Conservation (phyloP, 1,140 invertebrate genomes). For the Lucilia sericata region DNA sequence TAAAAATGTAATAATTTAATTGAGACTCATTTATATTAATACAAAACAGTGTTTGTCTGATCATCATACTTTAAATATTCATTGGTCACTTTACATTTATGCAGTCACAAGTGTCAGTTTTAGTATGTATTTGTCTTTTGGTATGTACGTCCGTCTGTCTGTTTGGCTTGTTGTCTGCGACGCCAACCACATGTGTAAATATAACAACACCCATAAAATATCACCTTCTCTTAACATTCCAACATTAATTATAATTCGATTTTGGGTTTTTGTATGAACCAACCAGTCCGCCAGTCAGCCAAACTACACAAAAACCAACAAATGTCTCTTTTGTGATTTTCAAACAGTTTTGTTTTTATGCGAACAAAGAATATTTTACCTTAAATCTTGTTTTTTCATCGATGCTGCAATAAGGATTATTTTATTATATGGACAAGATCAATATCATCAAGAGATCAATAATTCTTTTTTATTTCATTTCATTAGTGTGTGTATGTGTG, state of each 20-base stretch:
- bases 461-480: constrained; percentile 1
- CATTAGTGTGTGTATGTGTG: not conserved
- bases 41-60: not conserved
- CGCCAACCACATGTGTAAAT: not conserved
- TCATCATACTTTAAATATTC: not conserved
- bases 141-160: not conserved
- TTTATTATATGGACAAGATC: constrained; percentile 34
- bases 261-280: not conserved
- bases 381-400: not conserved
- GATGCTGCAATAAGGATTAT: constrained; percentile 14
- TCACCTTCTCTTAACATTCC: not conserved
- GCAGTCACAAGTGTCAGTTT: not conserved
- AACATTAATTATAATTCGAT: constrained; percentile 29
- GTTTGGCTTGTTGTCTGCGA: not conserved
- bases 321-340: not conserved
- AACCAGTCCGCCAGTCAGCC: too few species aligned
- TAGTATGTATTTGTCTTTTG: too few species aligned
- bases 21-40: constrained; percentile 22
- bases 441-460: constrained; percentile 24
- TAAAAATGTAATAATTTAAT: constrained; percentile 36
- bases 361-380: constrained; percentile 12
- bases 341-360: not conserved
- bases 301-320: not conserved
- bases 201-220: constrained; percentile 20
- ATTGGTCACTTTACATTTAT: not conserved